Base-by-base conservation (phyloP, 2,888 invertebrate genomes). In the Agrotis exclamationis region DNA sequence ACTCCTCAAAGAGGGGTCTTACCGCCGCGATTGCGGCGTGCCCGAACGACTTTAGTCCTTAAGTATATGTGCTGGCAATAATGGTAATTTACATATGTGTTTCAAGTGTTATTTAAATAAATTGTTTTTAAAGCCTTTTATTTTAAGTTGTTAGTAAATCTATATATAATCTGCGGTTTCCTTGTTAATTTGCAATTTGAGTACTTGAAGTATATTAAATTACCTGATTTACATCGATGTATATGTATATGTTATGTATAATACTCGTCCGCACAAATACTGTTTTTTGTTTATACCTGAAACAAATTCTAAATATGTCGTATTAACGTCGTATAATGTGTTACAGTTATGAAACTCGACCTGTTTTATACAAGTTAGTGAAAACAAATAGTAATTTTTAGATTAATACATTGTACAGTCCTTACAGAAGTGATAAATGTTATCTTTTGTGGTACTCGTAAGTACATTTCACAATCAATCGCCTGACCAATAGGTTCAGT, bases 61-160 rank as follows among this genome's bases (percentile, higher is more conserved):
- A 79, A 78, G 84, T 73, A 73, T 84, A 74, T 75, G 66, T 78
- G 70, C 50, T 66, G 54, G 70, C 48, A 82, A 79, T 79, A 73
- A 82, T 74, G 74, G 63, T 69, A 73, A 84, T 82, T 82, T 84
- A n/a, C n/a, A n/a, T n/a, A 82, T 82, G 67, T 78, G 57, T 81
- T 70, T 57, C 44, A 57, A 84, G 70, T 81, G 72, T 73, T 84
- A 73, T 78, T 81, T 72, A 78, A 73, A 82, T 78, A 72, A 74
- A 73, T 81, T 70, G 78, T 74, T 84, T 68, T 67, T 68, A 63
- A 68, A 84, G 74, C 50, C 63, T 70, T 71, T 63, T 22, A 77
- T 73, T 80, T 63, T 71, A 67, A 70, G 68, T 73, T 63, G 33
- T 4, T 66, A 51, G 48, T 69, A 78, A 80, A 73, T 64, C 66